Base-by-base conservation (phyloP, 2,797 vertebrate genomes). In the Takifugu rubripes region DNA sequence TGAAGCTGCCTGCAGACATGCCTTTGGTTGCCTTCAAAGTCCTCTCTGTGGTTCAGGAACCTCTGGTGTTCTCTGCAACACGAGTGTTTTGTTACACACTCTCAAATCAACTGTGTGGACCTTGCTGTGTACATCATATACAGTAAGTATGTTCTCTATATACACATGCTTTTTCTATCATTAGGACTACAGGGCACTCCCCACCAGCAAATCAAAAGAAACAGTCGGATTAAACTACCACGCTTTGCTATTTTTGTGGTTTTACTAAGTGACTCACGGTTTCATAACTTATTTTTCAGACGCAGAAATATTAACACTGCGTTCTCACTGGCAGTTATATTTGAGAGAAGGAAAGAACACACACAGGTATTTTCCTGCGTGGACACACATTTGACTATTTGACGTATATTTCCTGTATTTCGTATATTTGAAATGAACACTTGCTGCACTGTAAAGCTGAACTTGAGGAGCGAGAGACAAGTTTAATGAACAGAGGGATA, bases 1-100 rank as follows among this genome's bases (percentile, higher is more conserved):
- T 87, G 82, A 83, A 50, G 68, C 69, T 69, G 83, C 86, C 84
- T 85, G 84, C 74, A 87, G 85, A 82, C 77, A 84, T 72, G 88
- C 82, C 82, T 86, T 87, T 84, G 78, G 83, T 83, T 75, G 66
- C 61, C 74, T 68, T 78, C 70, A 78, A 84, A 85, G 78, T 66
- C 66, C 78, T 83, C 83, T 85, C 84, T 68, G 59, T 68, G 82
- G 85, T 76, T 80, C 65, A 59, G 82, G 76, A 82, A 87, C 82
- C 82, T 86, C 67, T 75, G 79, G 71, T 77, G 84, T 77, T 75
- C 70, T 59, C 71, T 47, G 77, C 70, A 65, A 66, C 54, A 31
- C 9, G 27, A 29, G 54, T 56, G 75, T 66, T 78, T 64, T 66
- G 66, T 77, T 81, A 59, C 77, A 72, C 65, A 81, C 75, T 70